Evolutionary conservation across 2,888 invertebrate species (phyloP).

Genomic region (Omphaloscelis lunosa): DNA sequence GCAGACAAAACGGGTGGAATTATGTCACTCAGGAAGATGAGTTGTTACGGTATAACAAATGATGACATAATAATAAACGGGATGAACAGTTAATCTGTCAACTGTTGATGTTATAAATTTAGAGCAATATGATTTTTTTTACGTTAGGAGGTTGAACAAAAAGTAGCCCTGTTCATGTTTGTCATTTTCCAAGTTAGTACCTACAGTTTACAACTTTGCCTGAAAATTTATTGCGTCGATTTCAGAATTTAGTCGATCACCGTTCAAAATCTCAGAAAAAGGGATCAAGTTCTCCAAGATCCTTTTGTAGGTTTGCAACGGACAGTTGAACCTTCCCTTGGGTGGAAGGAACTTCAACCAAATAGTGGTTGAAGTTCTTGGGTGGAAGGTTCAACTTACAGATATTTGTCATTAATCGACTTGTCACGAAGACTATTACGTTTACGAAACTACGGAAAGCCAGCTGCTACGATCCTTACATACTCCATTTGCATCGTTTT

Average conservation of each 20-base stretch:
- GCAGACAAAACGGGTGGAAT: slow-evolving; percentile 19
- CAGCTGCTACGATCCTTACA: background rate
- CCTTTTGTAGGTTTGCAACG: background rate
- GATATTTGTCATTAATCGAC: background rate
- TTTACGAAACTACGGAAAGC: background rate
- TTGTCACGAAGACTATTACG: background rate
- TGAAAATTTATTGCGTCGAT: background rate
- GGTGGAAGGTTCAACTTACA: too few relatives aligned
- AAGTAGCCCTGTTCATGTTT: background rate
- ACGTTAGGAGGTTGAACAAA: background rate
- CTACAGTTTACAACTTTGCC: too few relatives aligned
- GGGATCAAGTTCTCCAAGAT: background rate
- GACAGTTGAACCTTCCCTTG: background rate
- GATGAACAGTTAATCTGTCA: slow-evolving; percentile 10
- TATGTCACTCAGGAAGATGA: slow-evolving; percentile 40
- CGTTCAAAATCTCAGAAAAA: background rate
- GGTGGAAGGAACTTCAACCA: too few relatives aligned
- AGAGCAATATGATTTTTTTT: background rate
- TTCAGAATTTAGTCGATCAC: too few relatives aligned
- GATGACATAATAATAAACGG: slow-evolving; percentile 14
- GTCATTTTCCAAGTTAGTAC: background rate
- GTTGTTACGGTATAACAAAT: slow-evolving; percentile 1
- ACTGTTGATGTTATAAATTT: slow-evolving; percentile 34
- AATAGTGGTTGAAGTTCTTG: too few relatives aligned
- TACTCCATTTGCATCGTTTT: background rate